A percentile compares a stretch with the other conserved stretches of the same genome.
Conservation (phyloP, 2,797 vertebrate species). For the Masticophis lateralis region DNA sequence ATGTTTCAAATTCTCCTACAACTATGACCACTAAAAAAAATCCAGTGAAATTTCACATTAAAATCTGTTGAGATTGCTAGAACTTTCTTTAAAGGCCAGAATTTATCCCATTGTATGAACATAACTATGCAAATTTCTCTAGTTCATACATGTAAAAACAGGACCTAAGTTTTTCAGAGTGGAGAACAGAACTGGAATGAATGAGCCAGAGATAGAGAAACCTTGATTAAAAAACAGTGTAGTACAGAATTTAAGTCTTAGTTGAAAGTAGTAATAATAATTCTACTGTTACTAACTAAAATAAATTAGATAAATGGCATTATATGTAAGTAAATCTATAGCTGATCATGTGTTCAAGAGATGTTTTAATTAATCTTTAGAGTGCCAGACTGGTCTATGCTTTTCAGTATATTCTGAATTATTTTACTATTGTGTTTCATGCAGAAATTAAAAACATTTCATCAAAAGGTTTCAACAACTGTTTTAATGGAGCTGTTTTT, state of each 20-base stretch:
- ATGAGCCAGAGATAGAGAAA: not conserved
- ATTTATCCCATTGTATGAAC: not conserved
- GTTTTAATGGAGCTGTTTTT: not conserved
- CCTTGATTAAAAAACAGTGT: not conserved
- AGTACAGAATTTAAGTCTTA: not conserved
- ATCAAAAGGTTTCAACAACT: not conserved
- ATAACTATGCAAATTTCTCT: not conserved
- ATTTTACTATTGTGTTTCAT: not conserved
- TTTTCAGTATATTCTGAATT: not conserved
- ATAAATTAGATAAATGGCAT: not conserved
- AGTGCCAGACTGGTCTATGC: not conserved
- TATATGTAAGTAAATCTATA: not conserved
- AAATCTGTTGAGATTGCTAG: not conserved
- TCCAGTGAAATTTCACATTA: not conserved
- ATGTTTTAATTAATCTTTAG: not conserved
- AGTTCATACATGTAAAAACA: not conserved
- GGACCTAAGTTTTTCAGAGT: not conserved
- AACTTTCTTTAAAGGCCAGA: not conserved
- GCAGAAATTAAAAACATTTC: not conserved
- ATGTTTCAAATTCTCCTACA: not conserved
- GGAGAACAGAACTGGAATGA: not conserved
- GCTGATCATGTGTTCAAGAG: not conserved
- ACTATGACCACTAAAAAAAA: not conserved
- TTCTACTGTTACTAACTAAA: not conserved
- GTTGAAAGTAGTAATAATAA: not conserved